Base-by-base conservation (phyloP, 1,140 invertebrate species). In the Harpegnathos saltator region DNA sequence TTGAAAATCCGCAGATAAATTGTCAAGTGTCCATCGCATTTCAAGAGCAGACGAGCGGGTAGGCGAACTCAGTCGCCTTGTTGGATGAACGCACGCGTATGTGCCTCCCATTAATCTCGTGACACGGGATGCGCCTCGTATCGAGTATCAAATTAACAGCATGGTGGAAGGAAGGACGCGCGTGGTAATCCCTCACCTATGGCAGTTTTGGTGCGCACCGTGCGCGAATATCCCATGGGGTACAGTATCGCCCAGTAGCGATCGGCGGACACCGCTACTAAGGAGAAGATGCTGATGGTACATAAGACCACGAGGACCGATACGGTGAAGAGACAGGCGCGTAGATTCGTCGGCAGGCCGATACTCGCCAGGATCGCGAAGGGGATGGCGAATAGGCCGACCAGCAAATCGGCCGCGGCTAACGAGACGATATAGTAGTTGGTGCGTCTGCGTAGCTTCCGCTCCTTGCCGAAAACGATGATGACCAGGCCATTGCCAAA, bases 351-450 rank as follows among this genome's bases (percentile, higher is more conserved):
- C 1, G 98, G 98, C 29, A 98, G 92, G 1, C 97, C 97, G 44
- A 97, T 94, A 44, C 95, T 96, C 1, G 97, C 96, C 88, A 98
- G 90, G 68, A 98, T 96, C 1, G 98, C 98, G 85, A 98, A 98
- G 0, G 98, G 98, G 56, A 98, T 97, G 0, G 98, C 95, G 91
- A 97, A 94, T 5, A 97, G 93, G 14, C 97, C 97, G 0, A 97
- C 97, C 1, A 99, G 93, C 14, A 98, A 95, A 91, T 98, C 98
- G 1, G 98, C 98, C 11, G 96, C 95, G 0, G 98, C 98, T 89
- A 98, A 93, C 0, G 98, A 98, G 33, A 98, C 96, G 82, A 98
- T 98, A 91, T 98, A 98, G 90, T 98, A 98, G 94, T 98, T 98
- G 9, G 98, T 98, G 58, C 98, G 95, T 52, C 97, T 94, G 5